A percentile compares a stretch with the other conserved stretches of the same genome.
Evolutionary conservation across 92 coral and sea anemone species (phyloP).

Genomic region (Siderastrea siderea): DNA sequence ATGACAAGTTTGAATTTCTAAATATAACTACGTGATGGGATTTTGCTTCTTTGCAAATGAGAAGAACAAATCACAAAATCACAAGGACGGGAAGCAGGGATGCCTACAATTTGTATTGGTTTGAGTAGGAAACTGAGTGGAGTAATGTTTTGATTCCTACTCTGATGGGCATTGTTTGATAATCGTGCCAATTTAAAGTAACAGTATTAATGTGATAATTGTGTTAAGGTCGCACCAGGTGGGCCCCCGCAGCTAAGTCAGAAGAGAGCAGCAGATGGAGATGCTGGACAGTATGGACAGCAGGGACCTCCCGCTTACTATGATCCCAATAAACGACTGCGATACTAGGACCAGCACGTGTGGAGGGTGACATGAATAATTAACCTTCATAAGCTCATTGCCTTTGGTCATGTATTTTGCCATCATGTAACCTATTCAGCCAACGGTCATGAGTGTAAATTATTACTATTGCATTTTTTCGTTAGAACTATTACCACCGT

Average conservation of each 20-base stretch:
- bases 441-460: not conserved
- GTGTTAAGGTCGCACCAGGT: constrained; percentile 55
- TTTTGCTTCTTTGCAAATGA: no score
- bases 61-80: no score
- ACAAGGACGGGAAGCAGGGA: no score
- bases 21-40: no score
- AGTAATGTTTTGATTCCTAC: no score
- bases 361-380: constrained; percentile 27
- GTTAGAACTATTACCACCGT: no score
- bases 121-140: no score
- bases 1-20: no score
- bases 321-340: constrained; percentile 76
- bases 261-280: constrained; percentile 68
- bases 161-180: no score
- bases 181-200: no score
- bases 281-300: constrained; percentile 43
- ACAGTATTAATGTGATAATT: not conserved
- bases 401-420: not conserved
- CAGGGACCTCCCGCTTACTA: constrained; percentile 60
- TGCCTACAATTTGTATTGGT: no score
- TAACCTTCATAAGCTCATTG: not conserved
- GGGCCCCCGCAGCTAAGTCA: constrained; percentile 61
- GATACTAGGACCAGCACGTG: constrained; percentile 40
- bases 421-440: not conserved
- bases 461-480: not conserved